Evolutionary conservation across 2,113 vertebrate species (phyloP).

Genomic region (Chloropsis hardwickii): DNA sequence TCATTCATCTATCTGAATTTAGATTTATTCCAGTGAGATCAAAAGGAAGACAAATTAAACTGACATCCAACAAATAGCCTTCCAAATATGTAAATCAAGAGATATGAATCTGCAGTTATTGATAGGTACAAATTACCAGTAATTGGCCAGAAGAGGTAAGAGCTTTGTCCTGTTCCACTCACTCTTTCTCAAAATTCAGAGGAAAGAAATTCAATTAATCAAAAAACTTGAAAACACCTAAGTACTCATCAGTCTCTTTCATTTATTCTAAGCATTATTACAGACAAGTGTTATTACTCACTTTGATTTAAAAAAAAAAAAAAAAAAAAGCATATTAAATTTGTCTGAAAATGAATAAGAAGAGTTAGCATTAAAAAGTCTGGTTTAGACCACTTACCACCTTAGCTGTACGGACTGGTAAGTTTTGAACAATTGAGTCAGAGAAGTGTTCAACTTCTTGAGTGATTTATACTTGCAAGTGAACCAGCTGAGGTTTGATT

Average conservation of each 20-base stretch:
- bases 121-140: slow-evolving; percentile 17
- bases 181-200: not conserved
- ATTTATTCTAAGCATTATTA: not conserved
- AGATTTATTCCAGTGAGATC: not conserved
- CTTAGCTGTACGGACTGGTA: not conserved
- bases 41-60: slow-evolving; percentile 32
- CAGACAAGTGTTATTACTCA: not conserved
- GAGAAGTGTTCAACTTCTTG: not conserved
- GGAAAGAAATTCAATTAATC: not conserved
- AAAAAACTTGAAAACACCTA: not conserved
- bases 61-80: not conserved
- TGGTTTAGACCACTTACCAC: not conserved
- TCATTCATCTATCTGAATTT: not conserved
- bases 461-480: not conserved
- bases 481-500: not conserved
- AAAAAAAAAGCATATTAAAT: no score
- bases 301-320: not conserved
- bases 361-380: not conserved
- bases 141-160: not conserved
- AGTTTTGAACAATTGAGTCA: not conserved
- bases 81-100: slow-evolving; percentile 9
- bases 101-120: not conserved
- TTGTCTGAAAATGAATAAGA: not conserved
- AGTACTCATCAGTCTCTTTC: not conserved
- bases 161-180: not conserved